Percentiles rank a stretch among this genome's conserved stretches.
Evolutionary conservation across 2,888 invertebrate genomes (phyloP).

Genomic region (Cheilosia pagana): DNA sequence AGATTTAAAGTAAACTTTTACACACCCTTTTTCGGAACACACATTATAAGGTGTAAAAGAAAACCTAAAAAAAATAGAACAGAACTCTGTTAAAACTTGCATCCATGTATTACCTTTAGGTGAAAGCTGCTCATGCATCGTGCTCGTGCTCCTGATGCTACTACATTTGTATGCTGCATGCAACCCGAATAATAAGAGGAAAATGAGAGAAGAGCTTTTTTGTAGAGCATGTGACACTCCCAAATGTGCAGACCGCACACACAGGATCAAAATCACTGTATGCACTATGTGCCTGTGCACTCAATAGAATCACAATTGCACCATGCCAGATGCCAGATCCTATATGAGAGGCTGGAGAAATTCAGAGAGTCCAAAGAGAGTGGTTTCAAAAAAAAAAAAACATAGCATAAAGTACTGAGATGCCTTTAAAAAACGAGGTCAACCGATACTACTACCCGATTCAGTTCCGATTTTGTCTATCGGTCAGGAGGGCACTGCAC

Average conservation of each 20-base stretch:
- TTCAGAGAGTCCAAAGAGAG: slow-evolving; percentile 16
- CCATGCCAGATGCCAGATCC: slow-evolving; percentile 9
- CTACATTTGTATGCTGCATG: slow-evolving; percentile 33
- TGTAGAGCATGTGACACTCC: slow-evolving; percentile 58
- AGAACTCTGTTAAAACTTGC: slow-evolving; percentile 56
- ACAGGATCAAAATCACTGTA: slow-evolving; percentile 55
- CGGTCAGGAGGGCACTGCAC: slow-evolving; percentile 82
- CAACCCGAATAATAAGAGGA: slow-evolving; percentile 2
- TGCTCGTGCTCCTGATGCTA: slow-evolving; percentile 30
- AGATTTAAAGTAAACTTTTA: slow-evolving; percentile 69
- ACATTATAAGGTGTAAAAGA: slow-evolving; percentile 43
- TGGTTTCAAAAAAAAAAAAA: slow-evolving; percentile 21
- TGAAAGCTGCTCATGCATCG: slow-evolving; percentile 54
- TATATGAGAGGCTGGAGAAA: background rate
- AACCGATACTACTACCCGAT: slow-evolving; percentile 77
- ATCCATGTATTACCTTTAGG: slow-evolving; percentile 39
- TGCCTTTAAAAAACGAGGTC: slow-evolving; percentile 77
- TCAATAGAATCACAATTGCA: slow-evolving; percentile 43
- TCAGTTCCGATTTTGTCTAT: slow-evolving; percentile 80
- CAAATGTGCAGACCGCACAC: slow-evolving; percentile 46
- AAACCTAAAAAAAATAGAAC: background rate
- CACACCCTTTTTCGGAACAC: slow-evolving; percentile 73
- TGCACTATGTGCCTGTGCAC: background rate
- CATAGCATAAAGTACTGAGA: slow-evolving; percentile 56
- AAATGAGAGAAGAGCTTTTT: slow-evolving; percentile 45